phyloP scores from a whole-genome alignment of 1,140 invertebrate species.

The Trinorchestia longiramus region DNA sequence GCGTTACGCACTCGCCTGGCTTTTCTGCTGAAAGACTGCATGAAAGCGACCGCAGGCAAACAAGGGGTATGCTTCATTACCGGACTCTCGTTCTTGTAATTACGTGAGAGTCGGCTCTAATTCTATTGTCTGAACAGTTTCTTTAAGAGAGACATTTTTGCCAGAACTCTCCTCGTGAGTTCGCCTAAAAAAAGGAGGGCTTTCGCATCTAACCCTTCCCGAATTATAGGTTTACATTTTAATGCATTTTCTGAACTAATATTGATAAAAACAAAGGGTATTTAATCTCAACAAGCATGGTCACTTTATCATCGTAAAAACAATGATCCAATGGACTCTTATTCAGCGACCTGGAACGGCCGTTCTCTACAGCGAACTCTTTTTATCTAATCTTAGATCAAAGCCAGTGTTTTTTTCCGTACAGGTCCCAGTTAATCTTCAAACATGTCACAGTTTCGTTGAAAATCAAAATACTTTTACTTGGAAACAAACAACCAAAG shows the following conservation, averaged over 20 bases:
- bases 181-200: background rate
- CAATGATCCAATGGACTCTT: background rate
- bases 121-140: background rate
- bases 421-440: background rate
- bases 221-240: background rate
- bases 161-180: background rate
- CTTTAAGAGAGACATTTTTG: background rate
- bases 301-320: background rate
- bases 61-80: background rate
- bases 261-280: background rate
- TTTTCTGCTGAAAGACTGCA: background rate
- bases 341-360: background rate
- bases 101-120: background rate
- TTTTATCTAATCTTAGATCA: background rate
- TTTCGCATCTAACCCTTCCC: background rate
- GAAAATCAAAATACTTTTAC: background rate
- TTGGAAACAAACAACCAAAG: background rate
- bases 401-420: background rate
- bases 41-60: background rate
- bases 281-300: background rate
- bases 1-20: background rate
- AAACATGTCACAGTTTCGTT: background rate
- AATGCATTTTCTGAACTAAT: background rate
- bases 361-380: background rate
- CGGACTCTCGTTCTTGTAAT: background rate